Base-by-base conservation (phyloP, 2,113 vertebrate species). In the Gobio gobio region DNA sequence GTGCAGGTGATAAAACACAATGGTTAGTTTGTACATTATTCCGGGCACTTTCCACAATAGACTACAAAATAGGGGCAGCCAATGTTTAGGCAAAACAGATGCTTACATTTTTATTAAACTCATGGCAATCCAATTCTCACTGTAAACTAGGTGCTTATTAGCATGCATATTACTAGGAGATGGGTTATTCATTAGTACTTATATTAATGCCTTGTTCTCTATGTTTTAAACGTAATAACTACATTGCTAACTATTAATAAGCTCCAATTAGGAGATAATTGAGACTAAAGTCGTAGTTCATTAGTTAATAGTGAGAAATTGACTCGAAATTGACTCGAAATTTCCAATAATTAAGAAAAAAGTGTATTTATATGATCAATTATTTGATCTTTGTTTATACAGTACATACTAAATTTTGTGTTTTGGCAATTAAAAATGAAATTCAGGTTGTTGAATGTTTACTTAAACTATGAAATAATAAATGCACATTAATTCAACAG, bases 1-100 rank as follows among this genome's bases (percentile, higher is more conserved):
- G 43, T 36, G 16, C 75, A 14, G 56, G 33, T 78, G 14, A 78
- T 78, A 78, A 78, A 78, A 78, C 54, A 59, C 10, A 40, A 40
- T 12, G 18, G 0, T 58, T 58, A 2, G 16, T 76, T 76, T 33
- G 29, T 33, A 29, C 43, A 45, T 63, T 63, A 40, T 54, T 14
- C 7, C 16, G 0, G 14, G 1, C 73, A 49, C 78, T 81, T 49
- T 81, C n/a, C 24, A 66, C 26, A 20, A 12, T 3, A 56, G 9
- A 8, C 24, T 29, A 75, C 4, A 51, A 29, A 29, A 29, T 5
- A 51, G 24, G 63, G 26, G 13, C 1, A n/a, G 29, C 49, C 33
- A 29, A 56, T 77, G 5, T 36, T 56, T 18, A 56, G 0, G 33
- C 33, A 70, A 22, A 40, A 29, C 2, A 10, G 7, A 68, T 20